Percentiles rank a stretch among this genome's conserved stretches.
Evolutionary conservation across 1,140 invertebrate species (phyloP).

Genomic region (Drosophila jambulina): DNA sequence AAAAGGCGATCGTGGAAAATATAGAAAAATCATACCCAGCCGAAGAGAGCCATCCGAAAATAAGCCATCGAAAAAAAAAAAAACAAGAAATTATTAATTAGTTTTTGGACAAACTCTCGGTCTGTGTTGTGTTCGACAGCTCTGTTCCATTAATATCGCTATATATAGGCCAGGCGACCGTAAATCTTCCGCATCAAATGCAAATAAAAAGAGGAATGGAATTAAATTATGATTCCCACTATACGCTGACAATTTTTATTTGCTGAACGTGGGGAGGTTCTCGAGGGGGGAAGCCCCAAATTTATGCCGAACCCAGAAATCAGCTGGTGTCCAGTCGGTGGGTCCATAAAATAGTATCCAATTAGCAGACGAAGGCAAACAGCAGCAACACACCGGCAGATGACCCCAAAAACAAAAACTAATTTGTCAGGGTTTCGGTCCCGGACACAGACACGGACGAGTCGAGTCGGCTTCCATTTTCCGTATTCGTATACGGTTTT

Average conservation of each 20-base stretch:
- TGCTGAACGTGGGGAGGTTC: not conserved
- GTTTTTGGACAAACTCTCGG: constrained; percentile 70
- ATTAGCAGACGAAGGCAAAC: constrained; percentile 51
- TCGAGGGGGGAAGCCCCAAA: not conserved
- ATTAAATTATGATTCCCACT: constrained; percentile 29
- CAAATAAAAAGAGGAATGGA: constrained; percentile 29
- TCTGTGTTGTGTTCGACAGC: constrained; percentile 51
- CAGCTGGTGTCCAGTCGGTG: constrained; percentile 22
- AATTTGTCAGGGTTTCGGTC: constrained; percentile 60
- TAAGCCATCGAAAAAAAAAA: constrained; percentile 43
- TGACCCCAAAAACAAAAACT: constrained; percentile 64
- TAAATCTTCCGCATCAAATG: constrained; percentile 44
- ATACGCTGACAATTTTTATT: constrained; percentile 50
- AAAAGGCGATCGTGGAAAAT: constrained; percentile 29
- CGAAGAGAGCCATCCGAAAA: constrained; percentile 54
- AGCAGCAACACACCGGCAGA: constrained; percentile 4
- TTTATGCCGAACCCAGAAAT: constrained; percentile 24
- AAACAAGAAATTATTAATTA: constrained; percentile 63
- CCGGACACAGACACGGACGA: constrained; percentile 21
- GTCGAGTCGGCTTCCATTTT: constrained; percentile 20
- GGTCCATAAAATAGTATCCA: constrained; percentile 53
- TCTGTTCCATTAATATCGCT: constrained; percentile 47
- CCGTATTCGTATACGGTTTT: constrained; percentile 63
- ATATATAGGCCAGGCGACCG: constrained; percentile 28
- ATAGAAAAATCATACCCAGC: constrained; percentile 11